Evolutionary conservation across 2,888 invertebrate genomes (phyloP).

Genomic region (Sinotaia quadrata): DNA sequence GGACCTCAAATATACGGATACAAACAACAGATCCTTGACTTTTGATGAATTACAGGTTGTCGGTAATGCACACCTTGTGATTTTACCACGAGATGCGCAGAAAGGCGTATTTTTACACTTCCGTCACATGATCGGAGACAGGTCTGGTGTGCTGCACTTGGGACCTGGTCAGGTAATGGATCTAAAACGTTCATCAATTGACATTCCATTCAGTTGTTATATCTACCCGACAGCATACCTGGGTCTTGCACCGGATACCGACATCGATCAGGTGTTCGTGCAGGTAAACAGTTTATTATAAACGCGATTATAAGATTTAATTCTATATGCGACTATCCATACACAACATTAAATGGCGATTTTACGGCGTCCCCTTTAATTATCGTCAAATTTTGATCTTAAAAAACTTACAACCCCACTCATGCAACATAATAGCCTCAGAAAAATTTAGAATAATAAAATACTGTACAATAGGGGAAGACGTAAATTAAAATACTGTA

Average conservation of each 20-base stretch:
- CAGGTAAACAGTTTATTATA: conserved; percentile 44
- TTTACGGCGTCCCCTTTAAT: too few species aligned
- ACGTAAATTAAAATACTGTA: too few species aligned
- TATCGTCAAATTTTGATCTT: too few species aligned
- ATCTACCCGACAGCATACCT: conserved; percentile 56
- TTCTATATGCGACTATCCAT: too few species aligned
- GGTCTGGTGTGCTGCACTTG: conserved; percentile 54
- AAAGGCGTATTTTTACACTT: conserved; percentile 49
- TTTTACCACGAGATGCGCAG: conserved; percentile 40
- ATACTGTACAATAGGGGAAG: too few species aligned
- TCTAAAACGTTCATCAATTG: conserved; percentile 48
- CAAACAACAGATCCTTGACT: conserved; percentile 30
- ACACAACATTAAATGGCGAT: too few species aligned
- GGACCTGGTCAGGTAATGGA: conserved; percentile 59
- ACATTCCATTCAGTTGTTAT: conserved; percentile 58
- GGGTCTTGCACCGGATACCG: conserved; percentile 56
- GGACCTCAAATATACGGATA: conserved; percentile 49
- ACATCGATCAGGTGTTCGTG: conserved; percentile 53
- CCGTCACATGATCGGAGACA: conserved; percentile 59
- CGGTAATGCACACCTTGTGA: conserved; percentile 59
- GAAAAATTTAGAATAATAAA: too few species aligned
- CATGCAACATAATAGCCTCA: too few species aligned
- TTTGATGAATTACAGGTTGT: conserved; percentile 54
- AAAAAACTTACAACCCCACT: too few species aligned
- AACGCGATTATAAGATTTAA: background rate